Evolutionary conservation across 2,113 vertebrate species (phyloP), one percentile per base, ranked within the genome.

Genomic region (Nycticorax nycticorax): DNA sequence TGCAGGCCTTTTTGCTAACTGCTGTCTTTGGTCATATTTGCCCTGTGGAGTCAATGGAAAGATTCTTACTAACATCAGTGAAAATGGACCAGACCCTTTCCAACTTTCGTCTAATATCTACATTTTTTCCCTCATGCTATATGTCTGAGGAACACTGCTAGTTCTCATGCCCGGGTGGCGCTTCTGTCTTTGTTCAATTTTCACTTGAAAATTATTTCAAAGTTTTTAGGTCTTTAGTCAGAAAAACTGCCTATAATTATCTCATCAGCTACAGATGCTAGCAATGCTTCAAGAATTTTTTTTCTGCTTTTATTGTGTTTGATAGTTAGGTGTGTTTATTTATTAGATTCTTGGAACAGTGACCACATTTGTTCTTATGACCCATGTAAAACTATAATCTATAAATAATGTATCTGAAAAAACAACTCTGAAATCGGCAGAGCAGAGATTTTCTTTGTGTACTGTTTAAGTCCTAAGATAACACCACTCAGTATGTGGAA

Each of bases 401-500:
- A n/a, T n/a, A 88, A 95, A 57, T 60, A 85, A 85, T 6, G 16
- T 60, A 32, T 69, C 37, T 66, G n/a, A 50, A 88, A 88, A 79
- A 85, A 43, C 14, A n/a, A 22, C 22, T 63, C 52, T 92, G 59
- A 85, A 90, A 84, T 52, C 83, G 91, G 32, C 52, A 89, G 79
- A 95, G n/a, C 66, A 83, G 82, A 76, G 30, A 77, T 74, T 89
- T 95, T 90, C 79, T 93, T 88, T 86, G 59, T 78, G 89, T 71
- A 52, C 37, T 84, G 28, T 30, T 67, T 66, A 67, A 50, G 26
- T 67, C 32, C 30, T 74, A 37, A 84, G 75, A 76, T 88, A 94
- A 92, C 15, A 93, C 62, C 14, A 72, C 21, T 85, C 8, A 3
- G 10, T 33, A 71, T 41, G 14, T 93, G 48, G 75, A 91, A 83